Base-by-base conservation (phyloP, 2,888 invertebrate genomes). In the Drosophila tripunctata region DNA sequence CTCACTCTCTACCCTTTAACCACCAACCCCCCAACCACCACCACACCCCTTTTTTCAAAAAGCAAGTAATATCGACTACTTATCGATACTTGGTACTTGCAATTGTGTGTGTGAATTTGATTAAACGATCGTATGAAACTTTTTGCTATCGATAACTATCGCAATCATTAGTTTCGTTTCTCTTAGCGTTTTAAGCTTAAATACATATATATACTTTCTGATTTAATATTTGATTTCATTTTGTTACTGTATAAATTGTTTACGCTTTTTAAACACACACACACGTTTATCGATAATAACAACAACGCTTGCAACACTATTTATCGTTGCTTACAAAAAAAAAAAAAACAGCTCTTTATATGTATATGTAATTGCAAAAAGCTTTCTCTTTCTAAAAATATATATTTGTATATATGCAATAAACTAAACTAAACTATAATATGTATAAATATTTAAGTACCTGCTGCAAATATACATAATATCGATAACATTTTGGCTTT, bases 221-320 rank as follows among this genome's bases (percentile, higher is more conserved):
- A 22, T 50, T 31, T 43, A 33, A 33, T 22, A 44, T 12, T 24
- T 14, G 14, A 38, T 36, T 35, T 55, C 10, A 5, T 21, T 71
- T 43, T 24, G 10, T 56, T 6, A n/a, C n/a, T n/a, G n/a, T n/a
- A n/a, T n/a, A n/a, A n/a, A n/a, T n/a, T n/a, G n/a, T 41, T 31
- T 38, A 10, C 30, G 69, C 74, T 74, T 70, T 17, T 60, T 61
- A 38, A 8, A 27, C 2, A 38, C 27, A 27, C 2, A 27, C 27
- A 27, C 27, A n/a, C n/a, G 8, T 50, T 61, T 61, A 14, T 51
- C 12, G 51, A 43, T 73, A 51, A 60, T 74, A 58, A 58, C 40
- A 33, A 56, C 6, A 40, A 31, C 44, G 58, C 73, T 72, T 72
- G 52, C 58, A 61, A 24, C 60, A 67, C 22, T 38, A 30, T 45